Evolutionary conservation across 1,140 invertebrate species (phyloP), one percentile per base, ranked within the genome.

Genomic region (Drosophila rufa): DNA sequence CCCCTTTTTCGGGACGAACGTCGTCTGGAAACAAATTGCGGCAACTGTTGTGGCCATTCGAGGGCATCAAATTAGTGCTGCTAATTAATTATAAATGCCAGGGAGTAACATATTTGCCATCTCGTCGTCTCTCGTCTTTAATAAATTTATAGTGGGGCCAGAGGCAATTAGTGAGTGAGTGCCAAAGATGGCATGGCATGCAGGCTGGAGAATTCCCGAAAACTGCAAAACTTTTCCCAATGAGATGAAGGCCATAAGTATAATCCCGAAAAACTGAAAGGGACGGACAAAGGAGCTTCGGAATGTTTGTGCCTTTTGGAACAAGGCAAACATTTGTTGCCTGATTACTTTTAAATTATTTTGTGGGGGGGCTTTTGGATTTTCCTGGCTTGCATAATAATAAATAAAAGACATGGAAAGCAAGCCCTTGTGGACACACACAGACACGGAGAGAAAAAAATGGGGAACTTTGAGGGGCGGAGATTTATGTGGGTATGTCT

Each of bases 321-420:
- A 91, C 80, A 74, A 68, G 77, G 86, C 75, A 91, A 91, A 91
- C 86, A 90, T 91, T 91, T 87, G 86, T 80, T 90, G 90, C 79
- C 78, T 92, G 91, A 92, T 92, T 92, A 92, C 91, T 92, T 92
- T 92, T 92, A 92, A 92, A 92, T 92, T 91, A 92, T 92, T 92
- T 92, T 92, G 91, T 87, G 86, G 92, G 68, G 73, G 71, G 71
- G 48, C 45, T 6, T 60, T 69, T 25, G 66, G 56, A 77, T 51
- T 57, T 66, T 65, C 61, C 75, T 79, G 82, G 66, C 69, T 69
- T 86, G 82, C 82, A 86, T 86, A 86, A 79, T 84, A 90, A 90
- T 80, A 89, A 85, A 80, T 84, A 77, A 74, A 86, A 86, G 82
- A 76, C 82, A 51, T 60, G 60, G 50, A 64, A 12, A 61, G 62